A percentile compares a stretch with the other conserved stretches of the same genome.
Conservation (phyloP, 2,113 vertebrate genomes). For the Struthidea cinerea region DNA sequence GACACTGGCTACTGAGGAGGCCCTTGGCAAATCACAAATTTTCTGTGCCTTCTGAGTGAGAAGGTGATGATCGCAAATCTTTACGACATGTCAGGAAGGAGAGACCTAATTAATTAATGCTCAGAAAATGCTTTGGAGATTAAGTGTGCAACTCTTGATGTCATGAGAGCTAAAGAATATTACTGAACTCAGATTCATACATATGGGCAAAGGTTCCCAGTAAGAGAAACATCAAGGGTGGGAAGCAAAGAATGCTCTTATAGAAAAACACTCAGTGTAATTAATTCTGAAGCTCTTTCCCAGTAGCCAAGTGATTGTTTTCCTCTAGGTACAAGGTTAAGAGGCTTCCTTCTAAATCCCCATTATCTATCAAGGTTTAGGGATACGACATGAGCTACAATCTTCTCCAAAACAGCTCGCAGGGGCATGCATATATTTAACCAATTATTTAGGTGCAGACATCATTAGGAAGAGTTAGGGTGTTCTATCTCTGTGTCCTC, state of each 20-base stretch:
- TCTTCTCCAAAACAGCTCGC: not conserved
- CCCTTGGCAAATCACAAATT: not conserved
- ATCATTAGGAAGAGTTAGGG: not conserved
- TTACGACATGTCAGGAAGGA: not conserved
- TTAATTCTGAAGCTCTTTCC: not conserved
- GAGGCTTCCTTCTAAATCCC: constrained; percentile 13
- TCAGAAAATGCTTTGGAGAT: not conserved
- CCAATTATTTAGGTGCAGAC: not conserved
- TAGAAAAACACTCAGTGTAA: not conserved
- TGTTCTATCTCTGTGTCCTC: not conserved
- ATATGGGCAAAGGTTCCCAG: not conserved
- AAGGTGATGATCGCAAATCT: not conserved
- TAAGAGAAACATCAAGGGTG: not conserved
- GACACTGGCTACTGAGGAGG: not conserved
- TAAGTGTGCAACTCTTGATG: not conserved
- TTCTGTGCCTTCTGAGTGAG: not conserved
- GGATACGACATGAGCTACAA: not conserved
- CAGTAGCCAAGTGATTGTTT: not conserved
- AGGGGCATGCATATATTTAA: not conserved
- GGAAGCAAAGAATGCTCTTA: not conserved
- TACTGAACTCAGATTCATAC: not conserved
- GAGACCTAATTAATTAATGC: constrained; percentile 5
- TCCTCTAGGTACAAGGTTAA: not conserved
- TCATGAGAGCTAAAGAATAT: not conserved
- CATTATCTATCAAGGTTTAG: not conserved